Conservation (phyloP, 2,113 vertebrate genomes). For the Hyla sarda region DNA sequence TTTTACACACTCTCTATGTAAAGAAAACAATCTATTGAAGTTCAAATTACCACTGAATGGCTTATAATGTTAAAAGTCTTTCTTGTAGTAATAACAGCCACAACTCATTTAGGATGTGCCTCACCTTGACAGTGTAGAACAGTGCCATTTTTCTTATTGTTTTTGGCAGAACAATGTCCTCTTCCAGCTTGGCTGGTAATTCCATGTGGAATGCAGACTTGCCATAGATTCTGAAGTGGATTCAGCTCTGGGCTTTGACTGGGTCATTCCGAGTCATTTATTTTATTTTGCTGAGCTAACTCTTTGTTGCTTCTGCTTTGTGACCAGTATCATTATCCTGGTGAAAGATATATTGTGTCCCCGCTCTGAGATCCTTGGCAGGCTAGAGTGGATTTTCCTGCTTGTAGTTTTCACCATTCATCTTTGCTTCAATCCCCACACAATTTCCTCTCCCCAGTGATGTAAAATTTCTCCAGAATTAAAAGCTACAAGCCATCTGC, state of each 20-base stretch:
- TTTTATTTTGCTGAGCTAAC: conserved; percentile 35
- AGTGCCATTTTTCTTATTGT: conserved; percentile 20
- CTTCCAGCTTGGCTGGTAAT: neutral
- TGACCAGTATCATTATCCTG: conserved; percentile 30
- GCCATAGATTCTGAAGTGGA: conserved; percentile 30
- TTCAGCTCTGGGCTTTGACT: conserved; percentile 27
- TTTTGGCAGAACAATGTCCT: neutral
- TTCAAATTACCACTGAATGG: neutral
- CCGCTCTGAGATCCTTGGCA: conserved; percentile 33
- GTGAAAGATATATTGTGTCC: conserved; percentile 35
- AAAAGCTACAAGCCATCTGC: conserved; percentile 12
- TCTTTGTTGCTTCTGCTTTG: conserved; percentile 42
- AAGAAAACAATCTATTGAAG: neutral
- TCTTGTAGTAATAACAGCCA: neutral
- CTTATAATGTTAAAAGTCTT: neutral
- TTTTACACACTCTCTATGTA: neutral
- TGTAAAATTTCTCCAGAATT: conserved; percentile 31
- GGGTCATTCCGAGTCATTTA: conserved; percentile 28
- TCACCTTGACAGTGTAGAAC: conserved; percentile 20
- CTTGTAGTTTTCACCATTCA: conserved; percentile 14
- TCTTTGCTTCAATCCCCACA: conserved; percentile 21
- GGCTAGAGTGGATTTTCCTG: conserved; percentile 26
- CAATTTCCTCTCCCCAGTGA: conserved; percentile 32
- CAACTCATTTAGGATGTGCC: conserved; percentile 2
- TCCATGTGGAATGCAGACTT: neutral